Conservation (phyloP, 2,888 invertebrate species). For the Branchellion lobata region DNA sequence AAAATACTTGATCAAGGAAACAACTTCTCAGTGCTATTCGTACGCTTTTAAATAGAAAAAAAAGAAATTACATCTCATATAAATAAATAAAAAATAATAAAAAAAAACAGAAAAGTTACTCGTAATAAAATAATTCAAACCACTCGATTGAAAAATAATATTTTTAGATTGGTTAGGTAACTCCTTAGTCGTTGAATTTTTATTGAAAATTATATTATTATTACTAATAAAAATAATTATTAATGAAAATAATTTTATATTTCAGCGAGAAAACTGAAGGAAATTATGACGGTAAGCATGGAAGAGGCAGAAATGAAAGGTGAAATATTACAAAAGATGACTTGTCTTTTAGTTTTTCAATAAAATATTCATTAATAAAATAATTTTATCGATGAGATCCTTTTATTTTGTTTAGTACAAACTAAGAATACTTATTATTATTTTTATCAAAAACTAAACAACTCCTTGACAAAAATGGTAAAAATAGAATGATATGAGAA, state of each 20-base stretch:
- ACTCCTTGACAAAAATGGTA: not conserved
- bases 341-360: not conserved
- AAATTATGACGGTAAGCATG: conserved; percentile 7
- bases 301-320: not conserved
- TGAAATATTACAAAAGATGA: too few relatives aligned
- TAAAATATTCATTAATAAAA: not conserved
- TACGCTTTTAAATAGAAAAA: too few relatives aligned
- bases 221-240: not conserved
- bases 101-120: too few relatives aligned
- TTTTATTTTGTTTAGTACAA: too few relatives aligned
- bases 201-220: not conserved
- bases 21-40: too few relatives aligned
- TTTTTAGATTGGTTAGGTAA: too few relatives aligned
- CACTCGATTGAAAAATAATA: too few relatives aligned
- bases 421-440: conserved; percentile 7
- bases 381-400: not conserved
- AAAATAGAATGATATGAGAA: not conserved
- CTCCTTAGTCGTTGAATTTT: not conserved
- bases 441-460: not conserved
- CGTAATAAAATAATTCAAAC: too few relatives aligned
- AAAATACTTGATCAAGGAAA: too few relatives aligned
- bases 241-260: not conserved
- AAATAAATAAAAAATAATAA: too few relatives aligned
- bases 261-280: conserved; percentile 1
- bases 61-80: too few relatives aligned